Percentiles rank a stretch among this genome's conserved stretches.
Conservation (phyloP, 2,888 invertebrate genomes). For the Lasioglossum calceatum region DNA sequence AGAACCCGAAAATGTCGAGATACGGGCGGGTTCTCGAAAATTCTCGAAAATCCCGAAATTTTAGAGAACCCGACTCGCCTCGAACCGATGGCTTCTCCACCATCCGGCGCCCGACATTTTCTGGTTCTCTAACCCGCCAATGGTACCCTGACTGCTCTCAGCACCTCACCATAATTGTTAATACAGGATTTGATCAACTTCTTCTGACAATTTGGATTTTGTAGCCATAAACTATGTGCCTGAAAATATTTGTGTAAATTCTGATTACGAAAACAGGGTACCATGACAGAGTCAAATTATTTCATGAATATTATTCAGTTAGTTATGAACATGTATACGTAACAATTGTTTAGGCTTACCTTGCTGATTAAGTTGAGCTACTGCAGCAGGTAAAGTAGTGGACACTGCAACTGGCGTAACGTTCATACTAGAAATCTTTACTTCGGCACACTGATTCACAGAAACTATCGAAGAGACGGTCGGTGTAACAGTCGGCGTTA, state of each 20-base stretch:
- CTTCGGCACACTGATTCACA: slow-evolving; percentile 85
- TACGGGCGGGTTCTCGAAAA: too few species aligned
- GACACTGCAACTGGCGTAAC: slow-evolving; percentile 87
- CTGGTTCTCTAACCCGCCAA: background rate
- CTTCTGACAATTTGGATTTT: background rate
- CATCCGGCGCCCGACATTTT: background rate
- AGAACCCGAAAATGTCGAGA: background rate
- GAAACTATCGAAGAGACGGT: slow-evolving; percentile 65
- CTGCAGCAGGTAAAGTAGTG: slow-evolving; percentile 87
- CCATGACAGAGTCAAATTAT: background rate
- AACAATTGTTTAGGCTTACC: slow-evolving; percentile 80
- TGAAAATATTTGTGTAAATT: background rate
- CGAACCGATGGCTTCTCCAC: background rate
- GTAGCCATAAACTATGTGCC: background rate
- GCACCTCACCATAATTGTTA: background rate
- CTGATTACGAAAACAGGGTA: background rate
- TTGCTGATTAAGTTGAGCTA: slow-evolving; percentile 87
- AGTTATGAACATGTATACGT: background rate
- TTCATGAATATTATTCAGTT: background rate
- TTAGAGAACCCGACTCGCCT: background rate
- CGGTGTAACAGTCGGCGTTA: slow-evolving; percentile 56
- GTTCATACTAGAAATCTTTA: slow-evolving; percentile 87
- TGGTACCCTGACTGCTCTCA: background rate
- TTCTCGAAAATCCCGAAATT: background rate
- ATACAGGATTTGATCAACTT: background rate